Conservation (phyloP, 1,140 invertebrate species). For the Drosophila littoralis region DNA sequence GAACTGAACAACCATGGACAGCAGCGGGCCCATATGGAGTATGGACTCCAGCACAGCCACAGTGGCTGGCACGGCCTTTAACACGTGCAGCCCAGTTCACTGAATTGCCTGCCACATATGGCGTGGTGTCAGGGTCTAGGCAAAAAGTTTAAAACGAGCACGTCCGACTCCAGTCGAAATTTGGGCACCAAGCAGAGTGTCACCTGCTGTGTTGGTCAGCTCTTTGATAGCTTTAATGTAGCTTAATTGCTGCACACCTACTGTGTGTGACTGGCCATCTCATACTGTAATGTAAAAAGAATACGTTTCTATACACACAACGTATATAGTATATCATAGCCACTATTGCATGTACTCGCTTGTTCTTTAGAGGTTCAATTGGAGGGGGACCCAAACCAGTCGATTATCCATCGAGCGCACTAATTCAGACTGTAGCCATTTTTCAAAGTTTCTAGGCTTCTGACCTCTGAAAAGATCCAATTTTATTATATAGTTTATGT, state of each 20-base stretch:
- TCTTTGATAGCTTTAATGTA: constrained; percentile 39
- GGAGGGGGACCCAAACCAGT: no score
- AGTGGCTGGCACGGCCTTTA: background rate
- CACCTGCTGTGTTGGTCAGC: constrained; percentile 67
- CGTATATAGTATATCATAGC: no score
- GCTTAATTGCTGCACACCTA: constrained; percentile 29
- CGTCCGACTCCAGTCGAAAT: constrained; percentile 1
- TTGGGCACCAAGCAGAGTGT: constrained; percentile 16
- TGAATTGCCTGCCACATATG: background rate
- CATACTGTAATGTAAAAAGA: no score
- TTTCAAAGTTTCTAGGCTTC: no score
- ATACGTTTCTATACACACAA: no score
- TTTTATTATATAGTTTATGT: no score
- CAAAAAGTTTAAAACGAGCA: constrained; percentile 27
- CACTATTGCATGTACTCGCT: no score
- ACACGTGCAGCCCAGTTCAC: background rate
- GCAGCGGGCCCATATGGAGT: constrained; percentile 37
- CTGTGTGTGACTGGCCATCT: background rate
- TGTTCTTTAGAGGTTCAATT: no score
- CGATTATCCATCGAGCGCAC: no score
- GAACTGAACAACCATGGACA: constrained; percentile 63
- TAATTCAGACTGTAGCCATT: no score
- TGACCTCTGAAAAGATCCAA: no score
- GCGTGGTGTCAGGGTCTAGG: background rate
- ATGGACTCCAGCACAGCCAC: background rate